Conservation (phyloP, 2,888 invertebrate genomes). For the Hipparchia semele region DNA sequence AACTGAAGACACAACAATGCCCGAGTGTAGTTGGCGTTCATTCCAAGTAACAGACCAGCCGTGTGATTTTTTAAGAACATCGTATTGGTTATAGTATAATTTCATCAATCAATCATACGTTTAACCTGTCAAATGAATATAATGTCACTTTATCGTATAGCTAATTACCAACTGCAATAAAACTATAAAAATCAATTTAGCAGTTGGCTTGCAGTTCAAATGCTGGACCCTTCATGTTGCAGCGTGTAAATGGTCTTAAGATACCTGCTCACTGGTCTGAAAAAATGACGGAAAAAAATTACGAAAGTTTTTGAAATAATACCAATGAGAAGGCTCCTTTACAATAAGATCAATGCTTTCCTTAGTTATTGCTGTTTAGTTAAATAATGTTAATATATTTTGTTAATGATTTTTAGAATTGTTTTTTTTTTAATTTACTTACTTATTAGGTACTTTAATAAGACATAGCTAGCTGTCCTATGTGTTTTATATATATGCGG, state of each 20-base stretch:
- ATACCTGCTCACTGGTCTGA: background rate
- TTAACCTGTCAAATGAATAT: too few species aligned
- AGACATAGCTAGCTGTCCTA: conserved; percentile 2
- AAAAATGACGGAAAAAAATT: background rate
- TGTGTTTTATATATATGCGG: too few species aligned
- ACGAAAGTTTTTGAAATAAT: background rate
- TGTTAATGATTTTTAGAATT: conserved; percentile 32
- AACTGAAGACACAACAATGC: too few species aligned
- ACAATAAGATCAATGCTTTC: conserved; percentile 15
- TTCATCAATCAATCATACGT: too few species aligned
- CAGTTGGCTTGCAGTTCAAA: too few species aligned
- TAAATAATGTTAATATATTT: conserved; percentile 1
- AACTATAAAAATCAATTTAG: too few species aligned
- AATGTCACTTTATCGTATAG: too few species aligned
- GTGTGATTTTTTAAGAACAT: too few species aligned
- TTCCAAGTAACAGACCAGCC: too few species aligned
- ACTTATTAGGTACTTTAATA: conserved; percentile 34
- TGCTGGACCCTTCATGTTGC: background rate
- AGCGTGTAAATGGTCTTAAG: conserved; percentile 1
- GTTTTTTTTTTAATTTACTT: background rate
- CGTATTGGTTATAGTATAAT: too few species aligned
- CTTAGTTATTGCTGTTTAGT: conserved; percentile 33
- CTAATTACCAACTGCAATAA: too few species aligned
- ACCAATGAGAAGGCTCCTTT: conserved; percentile 27
- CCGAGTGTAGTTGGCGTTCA: too few species aligned